These are phyloP conservation scores for Trachurus trachurus DNA, from an alignment of 2,797 vertebrate genomes.

Conservation along the genomic window DNA sequence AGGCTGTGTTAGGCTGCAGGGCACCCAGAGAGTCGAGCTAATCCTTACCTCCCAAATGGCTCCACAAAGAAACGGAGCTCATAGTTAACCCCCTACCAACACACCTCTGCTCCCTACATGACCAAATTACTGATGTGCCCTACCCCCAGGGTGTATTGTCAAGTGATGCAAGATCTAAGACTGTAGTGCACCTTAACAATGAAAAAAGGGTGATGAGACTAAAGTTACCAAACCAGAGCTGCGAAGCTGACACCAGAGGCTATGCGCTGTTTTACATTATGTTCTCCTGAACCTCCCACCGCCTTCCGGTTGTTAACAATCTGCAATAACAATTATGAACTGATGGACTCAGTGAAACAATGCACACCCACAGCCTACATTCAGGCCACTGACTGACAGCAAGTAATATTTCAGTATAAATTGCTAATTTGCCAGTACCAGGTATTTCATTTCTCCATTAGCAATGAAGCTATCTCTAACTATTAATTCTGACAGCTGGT, in stretches of 20 bases:
- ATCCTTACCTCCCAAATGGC: not conserved
- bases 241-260: not conserved
- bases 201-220: not conserved
- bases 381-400: slow-evolving; percentile 5
- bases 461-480: not conserved
- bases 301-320: not conserved
- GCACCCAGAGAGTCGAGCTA: not conserved
- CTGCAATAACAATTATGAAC: not conserved
- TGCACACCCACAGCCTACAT: not conserved
- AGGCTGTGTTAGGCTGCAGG: not conserved
- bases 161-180: slow-evolving; percentile 7
- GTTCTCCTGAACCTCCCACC: not conserved
- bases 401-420: slow-evolving; percentile 10
- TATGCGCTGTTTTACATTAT: not conserved
- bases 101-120: slow-evolving; percentile 22
- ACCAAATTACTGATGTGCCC: slow-evolving; percentile 13
- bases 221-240: not conserved
- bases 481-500: not conserved
- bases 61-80: slow-evolving; percentile 13
- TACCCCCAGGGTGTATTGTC: slow-evolving; percentile 8
- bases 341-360: slow-evolving; percentile 11
- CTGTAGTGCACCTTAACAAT: slow-evolving; percentile 15
- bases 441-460: slow-evolving; percentile 3
- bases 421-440: slow-evolving; percentile 4
- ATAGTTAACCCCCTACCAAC: slow-evolving; percentile 16